A percentile compares a stretch with the other conserved stretches of the same genome.
Evolutionary conservation across 2,888 invertebrate species (phyloP).

Genomic region (Eilema sororculum): DNA sequence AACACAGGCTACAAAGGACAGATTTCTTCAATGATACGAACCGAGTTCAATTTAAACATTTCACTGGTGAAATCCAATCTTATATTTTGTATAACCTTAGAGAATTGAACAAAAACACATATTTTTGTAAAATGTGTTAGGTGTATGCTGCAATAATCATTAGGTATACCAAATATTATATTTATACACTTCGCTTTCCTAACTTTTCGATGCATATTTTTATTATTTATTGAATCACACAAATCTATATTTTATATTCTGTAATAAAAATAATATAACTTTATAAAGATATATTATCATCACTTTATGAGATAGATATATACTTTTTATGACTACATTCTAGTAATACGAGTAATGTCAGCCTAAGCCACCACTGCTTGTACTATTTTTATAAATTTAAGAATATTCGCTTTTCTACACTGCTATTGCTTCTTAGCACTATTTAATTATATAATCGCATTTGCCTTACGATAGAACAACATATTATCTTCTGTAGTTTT

Average conservation of each 20-base stretch:
- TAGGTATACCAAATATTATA: constrained; percentile 3
- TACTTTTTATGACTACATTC: not conserved
- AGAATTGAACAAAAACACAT: not conserved
- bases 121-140: not conserved
- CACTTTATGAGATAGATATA: not conserved
- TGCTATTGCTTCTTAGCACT: not conserved
- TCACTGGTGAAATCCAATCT: not conserved
- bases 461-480: not conserved
- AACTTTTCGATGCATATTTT: not conserved
- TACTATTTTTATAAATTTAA: not conserved
- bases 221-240: not conserved
- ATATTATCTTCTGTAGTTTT: not conserved
- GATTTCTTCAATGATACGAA: not conserved
- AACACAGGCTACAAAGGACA: not conserved
- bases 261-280: too few relatives aligned
- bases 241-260: not conserved
- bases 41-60: not conserved
- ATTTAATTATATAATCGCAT: not conserved
- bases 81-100: not conserved
- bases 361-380: not conserved
- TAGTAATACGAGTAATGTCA: too few relatives aligned
- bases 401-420: not conserved
- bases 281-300: not conserved
- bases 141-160: not conserved
- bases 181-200: not conserved